A percentile compares a stretch with the other conserved stretches of the same genome.
Evolutionary conservation across 2,888 invertebrate species (phyloP).

Genomic region (Seira sanloemensis): DNA sequence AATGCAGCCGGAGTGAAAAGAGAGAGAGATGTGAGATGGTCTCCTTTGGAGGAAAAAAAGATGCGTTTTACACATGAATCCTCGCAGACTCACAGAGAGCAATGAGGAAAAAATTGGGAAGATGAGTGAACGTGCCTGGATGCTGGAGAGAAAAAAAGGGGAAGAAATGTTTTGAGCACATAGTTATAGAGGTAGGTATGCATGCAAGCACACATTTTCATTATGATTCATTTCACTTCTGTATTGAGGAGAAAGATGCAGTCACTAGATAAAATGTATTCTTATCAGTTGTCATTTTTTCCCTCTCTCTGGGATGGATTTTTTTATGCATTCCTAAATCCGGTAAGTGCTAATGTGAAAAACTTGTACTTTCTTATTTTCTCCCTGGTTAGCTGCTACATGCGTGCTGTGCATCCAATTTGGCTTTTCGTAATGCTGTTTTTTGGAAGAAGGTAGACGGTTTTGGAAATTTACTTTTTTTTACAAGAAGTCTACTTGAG

Average conservation of each 20-base stretch:
- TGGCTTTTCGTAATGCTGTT: too few species aligned
- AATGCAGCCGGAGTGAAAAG: slow-evolving; percentile 42
- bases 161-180: too few species aligned
- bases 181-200: slow-evolving; percentile 7
- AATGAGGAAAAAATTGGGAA: too few species aligned
- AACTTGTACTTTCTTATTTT: slow-evolving; percentile 36
- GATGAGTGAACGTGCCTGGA: too few species aligned
- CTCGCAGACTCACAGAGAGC: too few species aligned
- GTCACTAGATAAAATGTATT: background rate
- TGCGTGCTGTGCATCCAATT: background rate
- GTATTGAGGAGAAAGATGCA: slow-evolving; percentile 1
- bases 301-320: too few species aligned
- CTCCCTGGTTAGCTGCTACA: slow-evolving; percentile 17
- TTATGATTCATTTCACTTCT: slow-evolving; percentile 25
- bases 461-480: too few species aligned
- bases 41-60: background rate
- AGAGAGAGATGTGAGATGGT: slow-evolving; percentile 31
- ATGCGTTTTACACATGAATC: too few species aligned
- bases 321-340: background rate
- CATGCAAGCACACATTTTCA: slow-evolving; percentile 4
- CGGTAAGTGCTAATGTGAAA: slow-evolving; percentile 33
- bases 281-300: background rate
- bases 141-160: slow-evolving; percentile 36
- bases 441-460: too few species aligned
- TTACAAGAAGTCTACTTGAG: too few species aligned